A percentile compares a stretch with the other conserved stretches of the same genome.
Conservation (phyloP, 2,113 vertebrate species). For the Epinephelus lanceolatus region DNA sequence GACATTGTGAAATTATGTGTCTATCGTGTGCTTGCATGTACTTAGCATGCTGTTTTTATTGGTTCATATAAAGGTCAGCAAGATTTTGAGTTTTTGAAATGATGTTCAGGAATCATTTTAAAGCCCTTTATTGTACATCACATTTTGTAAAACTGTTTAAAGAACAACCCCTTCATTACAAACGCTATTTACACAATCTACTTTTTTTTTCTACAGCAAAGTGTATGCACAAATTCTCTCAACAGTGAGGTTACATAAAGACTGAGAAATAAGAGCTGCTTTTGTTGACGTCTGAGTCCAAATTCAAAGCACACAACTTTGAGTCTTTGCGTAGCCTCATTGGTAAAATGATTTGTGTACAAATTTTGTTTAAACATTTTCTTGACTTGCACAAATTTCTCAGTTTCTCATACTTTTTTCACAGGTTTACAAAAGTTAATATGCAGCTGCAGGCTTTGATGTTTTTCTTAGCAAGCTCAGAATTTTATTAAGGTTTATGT, state of each 20-base stretch:
- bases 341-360: too few relatives aligned
- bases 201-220: too few relatives aligned
- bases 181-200: too few relatives aligned
- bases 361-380: too few relatives aligned
- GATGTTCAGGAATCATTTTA: not conserved
- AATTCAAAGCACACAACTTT: not conserved
- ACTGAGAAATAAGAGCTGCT: not conserved
- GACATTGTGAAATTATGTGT: not conserved
- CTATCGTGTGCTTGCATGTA: not conserved
- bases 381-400: too few relatives aligned
- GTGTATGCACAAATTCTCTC: not conserved
- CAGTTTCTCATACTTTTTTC: too few relatives aligned
- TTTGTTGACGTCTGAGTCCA: not conserved
- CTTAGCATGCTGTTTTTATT: not conserved
- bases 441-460: too few relatives aligned
- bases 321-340: too few relatives aligned
- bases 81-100: not conserved
- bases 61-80: not conserved
- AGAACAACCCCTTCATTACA: not conserved
- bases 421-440: too few relatives aligned
- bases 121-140: not conserved
- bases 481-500: too few relatives aligned
- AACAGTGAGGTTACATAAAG: not conserved
- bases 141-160: slow-evolving; percentile 1
- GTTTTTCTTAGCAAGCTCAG: too few relatives aligned